Evolutionary conservation across 2,797 vertebrate species (phyloP).

Genomic region (Tragelaphus eurycerus): DNA sequence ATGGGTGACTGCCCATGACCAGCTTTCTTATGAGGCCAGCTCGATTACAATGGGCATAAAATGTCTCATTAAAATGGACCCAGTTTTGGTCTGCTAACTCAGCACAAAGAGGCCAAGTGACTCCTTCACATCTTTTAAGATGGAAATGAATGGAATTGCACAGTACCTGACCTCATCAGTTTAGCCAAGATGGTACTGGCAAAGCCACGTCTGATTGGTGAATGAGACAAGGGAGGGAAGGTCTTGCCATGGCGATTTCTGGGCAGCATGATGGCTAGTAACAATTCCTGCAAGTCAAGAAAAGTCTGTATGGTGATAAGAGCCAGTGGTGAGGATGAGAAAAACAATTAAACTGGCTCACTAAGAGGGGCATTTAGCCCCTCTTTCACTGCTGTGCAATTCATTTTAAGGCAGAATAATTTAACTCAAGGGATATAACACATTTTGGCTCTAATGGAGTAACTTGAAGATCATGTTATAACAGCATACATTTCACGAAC

Average conservation of each 20-base stretch:
- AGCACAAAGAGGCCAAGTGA: slow-evolving; percentile 44
- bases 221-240: neutral
- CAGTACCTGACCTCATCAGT: neutral
- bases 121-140: slow-evolving; percentile 50
- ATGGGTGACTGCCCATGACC: slow-evolving; percentile 58
- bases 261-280: neutral
- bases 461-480: slow-evolving; percentile 4
- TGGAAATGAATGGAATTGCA: slow-evolving; percentile 40
- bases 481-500: slow-evolving; percentile 23
- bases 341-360: neutral
- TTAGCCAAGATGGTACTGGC: neutral
- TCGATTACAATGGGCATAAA: slow-evolving; percentile 54
- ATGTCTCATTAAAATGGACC: slow-evolving; percentile 53
- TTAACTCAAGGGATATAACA: neutral
- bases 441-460: neutral
- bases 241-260: neutral
- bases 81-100: slow-evolving; percentile 56
- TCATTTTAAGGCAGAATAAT: neutral
- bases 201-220: neutral
- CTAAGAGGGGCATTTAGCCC: neutral
- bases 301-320: neutral
- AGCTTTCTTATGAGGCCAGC: slow-evolving; percentile 47
- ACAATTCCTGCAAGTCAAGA: neutral
- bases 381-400: neutral
- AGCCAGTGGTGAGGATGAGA: neutral